Evolutionary conservation across 2,888 invertebrate genomes (phyloP).

Genomic region (Catocala nupta): DNA sequence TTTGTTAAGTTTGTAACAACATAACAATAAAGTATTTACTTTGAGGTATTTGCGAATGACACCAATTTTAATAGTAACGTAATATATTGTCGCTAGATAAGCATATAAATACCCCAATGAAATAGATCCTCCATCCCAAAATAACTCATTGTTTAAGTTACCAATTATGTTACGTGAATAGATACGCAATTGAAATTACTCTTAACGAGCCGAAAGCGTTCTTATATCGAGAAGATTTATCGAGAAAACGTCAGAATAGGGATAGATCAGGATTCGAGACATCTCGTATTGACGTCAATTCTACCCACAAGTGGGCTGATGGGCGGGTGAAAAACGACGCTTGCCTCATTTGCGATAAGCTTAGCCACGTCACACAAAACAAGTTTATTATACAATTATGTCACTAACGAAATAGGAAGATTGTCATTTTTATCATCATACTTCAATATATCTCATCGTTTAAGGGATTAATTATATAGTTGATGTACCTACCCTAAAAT

Average conservation of each 20-base stretch:
- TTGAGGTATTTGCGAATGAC: too few relatives aligned
- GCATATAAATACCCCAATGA: too few relatives aligned
- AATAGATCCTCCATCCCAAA: too few relatives aligned
- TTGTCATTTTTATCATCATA: slow-evolving; percentile 27
- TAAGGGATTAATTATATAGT: slow-evolving; percentile 2
- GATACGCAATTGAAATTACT: too few relatives aligned
- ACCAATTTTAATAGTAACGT: too few relatives aligned
- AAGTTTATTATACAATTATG: slow-evolving; percentile 28
- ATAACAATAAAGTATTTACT: too few relatives aligned
- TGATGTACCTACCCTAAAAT: too few relatives aligned
- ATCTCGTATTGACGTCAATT: slow-evolving; percentile 40
- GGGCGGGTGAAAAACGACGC: slow-evolving; percentile 30
- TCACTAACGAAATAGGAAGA: slow-evolving; percentile 16
- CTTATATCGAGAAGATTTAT: not conserved
- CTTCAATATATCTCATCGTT: slow-evolving; percentile 26
- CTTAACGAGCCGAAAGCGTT: not conserved
- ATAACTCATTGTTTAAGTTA: too few relatives aligned
- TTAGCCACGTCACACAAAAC: slow-evolving; percentile 36
- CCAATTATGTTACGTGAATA: too few relatives aligned
- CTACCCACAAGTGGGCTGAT: slow-evolving; percentile 33
- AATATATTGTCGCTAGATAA: too few relatives aligned
- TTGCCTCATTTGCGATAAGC: slow-evolving; percentile 34
- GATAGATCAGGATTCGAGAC: slow-evolving; percentile 21
- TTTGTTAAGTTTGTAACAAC: too few relatives aligned
- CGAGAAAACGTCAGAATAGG: slow-evolving; percentile 1